phyloP scores from a whole-genome alignment of 2,797 vertebrate species.

The Parotocinclus haroldoi region DNA sequence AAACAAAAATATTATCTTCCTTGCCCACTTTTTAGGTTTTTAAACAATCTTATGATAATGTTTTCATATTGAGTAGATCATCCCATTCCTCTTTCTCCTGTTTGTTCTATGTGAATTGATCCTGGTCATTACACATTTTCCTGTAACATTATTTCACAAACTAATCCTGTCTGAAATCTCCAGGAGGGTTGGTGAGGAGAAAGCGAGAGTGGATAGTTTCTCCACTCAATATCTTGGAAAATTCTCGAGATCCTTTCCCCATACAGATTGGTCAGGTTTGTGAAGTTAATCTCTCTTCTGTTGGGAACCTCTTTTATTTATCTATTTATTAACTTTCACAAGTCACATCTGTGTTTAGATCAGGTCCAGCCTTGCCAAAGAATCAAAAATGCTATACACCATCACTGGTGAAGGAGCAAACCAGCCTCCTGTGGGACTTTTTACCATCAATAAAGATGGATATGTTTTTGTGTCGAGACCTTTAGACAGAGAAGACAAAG shows the following conservation, averaged over 20 bases:
- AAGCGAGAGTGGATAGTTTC: constrained; percentile 49
- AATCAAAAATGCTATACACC: constrained; percentile 8
- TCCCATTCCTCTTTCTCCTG: too few relatives aligned
- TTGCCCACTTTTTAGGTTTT: too few relatives aligned
- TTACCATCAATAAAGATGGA: constrained; percentile 31
- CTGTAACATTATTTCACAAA: too few relatives aligned
- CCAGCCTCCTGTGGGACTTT: constrained; percentile 25
- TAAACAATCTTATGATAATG: too few relatives aligned
- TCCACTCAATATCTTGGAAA: constrained; percentile 24
- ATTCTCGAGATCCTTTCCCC: constrained; percentile 40
- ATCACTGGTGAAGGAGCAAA: constrained; percentile 46
- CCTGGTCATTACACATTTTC: too few relatives aligned
- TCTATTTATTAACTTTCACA: too few relatives aligned
- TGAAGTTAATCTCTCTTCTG: background rate
- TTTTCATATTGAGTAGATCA: too few relatives aligned
- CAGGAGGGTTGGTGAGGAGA: constrained; percentile 22
- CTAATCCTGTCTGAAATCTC: constrained; percentile 10
- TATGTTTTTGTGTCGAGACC: background rate
- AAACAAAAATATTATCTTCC: too few relatives aligned
- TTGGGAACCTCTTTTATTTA: too few relatives aligned
- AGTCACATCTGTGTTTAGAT: constrained; percentile 27
- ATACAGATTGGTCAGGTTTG: constrained; percentile 24
- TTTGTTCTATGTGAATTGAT: too few relatives aligned
- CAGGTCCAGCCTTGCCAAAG: constrained; percentile 11
- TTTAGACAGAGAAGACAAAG: constrained; percentile 37